Percentiles rank a stretch among this genome's conserved stretches.
phyloP scores from a whole-genome alignment of 2,888 invertebrate species.

The Microchrysa polita region DNA sequence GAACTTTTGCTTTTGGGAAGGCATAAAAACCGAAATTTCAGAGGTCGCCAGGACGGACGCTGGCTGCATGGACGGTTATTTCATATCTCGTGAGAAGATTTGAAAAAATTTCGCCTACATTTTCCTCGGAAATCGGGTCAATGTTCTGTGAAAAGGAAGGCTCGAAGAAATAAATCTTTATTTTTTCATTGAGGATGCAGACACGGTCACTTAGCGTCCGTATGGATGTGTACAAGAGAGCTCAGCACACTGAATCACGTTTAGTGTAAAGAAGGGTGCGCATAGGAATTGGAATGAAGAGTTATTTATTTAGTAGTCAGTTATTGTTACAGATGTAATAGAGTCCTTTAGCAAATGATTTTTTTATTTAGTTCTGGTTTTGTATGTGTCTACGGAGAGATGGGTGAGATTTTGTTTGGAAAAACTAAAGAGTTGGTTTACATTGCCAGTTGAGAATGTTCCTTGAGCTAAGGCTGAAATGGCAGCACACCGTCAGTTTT shows the following conservation, averaged over 20 bases:
- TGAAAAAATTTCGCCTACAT: constrained; percentile 44
- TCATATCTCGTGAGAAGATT: constrained; percentile 38
- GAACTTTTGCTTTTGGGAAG: background rate
- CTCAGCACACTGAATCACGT: constrained; percentile 12
- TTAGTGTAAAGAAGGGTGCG: constrained; percentile 15
- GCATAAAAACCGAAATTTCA: constrained; percentile 3
- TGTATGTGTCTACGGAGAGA: too few relatives aligned
- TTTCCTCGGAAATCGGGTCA: constrained; percentile 41
- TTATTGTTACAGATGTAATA: too few relatives aligned
- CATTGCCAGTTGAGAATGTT: too few relatives aligned
- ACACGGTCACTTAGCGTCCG: background rate
- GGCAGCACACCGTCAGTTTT: too few relatives aligned
- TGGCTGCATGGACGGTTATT: too few relatives aligned
- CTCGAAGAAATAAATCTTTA: constrained; percentile 22
- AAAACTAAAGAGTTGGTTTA: too few relatives aligned
- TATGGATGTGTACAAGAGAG: constrained; percentile 16
- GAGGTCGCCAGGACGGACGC: too few relatives aligned
- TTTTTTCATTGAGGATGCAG: constrained; percentile 6
- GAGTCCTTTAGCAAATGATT: too few relatives aligned
- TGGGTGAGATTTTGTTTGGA: too few relatives aligned
- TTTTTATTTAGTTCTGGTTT: too few relatives aligned
- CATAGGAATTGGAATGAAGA: background rate
- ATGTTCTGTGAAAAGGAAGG: constrained; percentile 20
- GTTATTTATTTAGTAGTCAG: too few relatives aligned
- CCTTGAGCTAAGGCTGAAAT: too few relatives aligned